These are phyloP conservation scores for Glaucomys volans DNA, from an alignment of 2,113 vertebrate species.

Conservation along the genomic window DNA sequence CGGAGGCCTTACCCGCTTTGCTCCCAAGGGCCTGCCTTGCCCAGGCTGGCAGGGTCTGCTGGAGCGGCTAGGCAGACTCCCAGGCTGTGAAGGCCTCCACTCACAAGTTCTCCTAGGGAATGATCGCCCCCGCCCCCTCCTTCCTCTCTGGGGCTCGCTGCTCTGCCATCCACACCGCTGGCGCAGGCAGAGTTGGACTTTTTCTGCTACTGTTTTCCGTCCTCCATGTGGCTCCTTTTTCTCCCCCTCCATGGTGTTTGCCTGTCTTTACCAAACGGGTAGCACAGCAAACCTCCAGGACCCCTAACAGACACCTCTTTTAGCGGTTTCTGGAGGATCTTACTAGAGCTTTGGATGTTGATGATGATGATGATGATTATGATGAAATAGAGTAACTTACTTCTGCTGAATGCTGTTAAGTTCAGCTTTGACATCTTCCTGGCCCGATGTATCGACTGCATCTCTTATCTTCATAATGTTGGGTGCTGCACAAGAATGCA, in stretches of 20 bases:
- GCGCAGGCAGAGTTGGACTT: slow-evolving; percentile 84
- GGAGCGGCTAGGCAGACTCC: slow-evolving; percentile 67
- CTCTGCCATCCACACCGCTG: slow-evolving; percentile 71
- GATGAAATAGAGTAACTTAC: slow-evolving; percentile 68
- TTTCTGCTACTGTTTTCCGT: slow-evolving; percentile 75
- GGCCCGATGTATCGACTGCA: slow-evolving; percentile 55
- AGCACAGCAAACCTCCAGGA: slow-evolving; percentile 41
- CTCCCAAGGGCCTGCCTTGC: slow-evolving; percentile 63
- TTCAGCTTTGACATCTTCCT: slow-evolving; percentile 60
- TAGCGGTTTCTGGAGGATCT: slow-evolving; percentile 54
- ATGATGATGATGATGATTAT: background rate
- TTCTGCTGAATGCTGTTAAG: slow-evolving; percentile 59
- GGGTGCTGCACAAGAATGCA: slow-evolving; percentile 64
- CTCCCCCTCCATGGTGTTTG: background rate
- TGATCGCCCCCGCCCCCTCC: slow-evolving; percentile 76
- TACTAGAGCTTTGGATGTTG: slow-evolving; percentile 41
- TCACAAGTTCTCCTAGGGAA: slow-evolving; percentile 78
- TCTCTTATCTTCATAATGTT: slow-evolving; percentile 55
- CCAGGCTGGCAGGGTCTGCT: slow-evolving; percentile 70
- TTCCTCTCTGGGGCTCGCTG: slow-evolving; percentile 28
- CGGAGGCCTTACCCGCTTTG: slow-evolving; percentile 67
- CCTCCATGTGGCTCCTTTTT: slow-evolving; percentile 63
- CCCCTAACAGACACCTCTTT: slow-evolving; percentile 9
- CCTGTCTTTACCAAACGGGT: slow-evolving; percentile 22
- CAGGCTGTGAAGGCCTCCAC: slow-evolving; percentile 73